Evolutionary conservation across 2,797 vertebrate genomes (phyloP).

Genomic region (Lemur catta): DNA sequence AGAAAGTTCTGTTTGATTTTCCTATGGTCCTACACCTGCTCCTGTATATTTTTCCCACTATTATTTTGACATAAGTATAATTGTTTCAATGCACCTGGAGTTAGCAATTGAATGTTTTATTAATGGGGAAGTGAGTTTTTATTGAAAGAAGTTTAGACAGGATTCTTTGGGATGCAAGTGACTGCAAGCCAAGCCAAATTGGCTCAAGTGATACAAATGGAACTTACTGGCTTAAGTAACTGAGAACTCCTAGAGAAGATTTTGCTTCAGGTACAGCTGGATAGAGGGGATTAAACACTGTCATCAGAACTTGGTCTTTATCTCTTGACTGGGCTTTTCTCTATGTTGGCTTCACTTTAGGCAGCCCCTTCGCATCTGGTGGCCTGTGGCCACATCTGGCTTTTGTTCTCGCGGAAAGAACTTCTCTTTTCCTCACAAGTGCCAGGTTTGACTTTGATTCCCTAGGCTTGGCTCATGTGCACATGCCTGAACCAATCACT

Average conservation of each 20-base stretch:
- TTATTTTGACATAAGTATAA: background rate
- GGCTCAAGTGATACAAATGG: background rate
- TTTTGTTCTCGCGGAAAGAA: background rate
- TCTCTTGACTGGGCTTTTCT: background rate
- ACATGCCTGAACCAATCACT: background rate
- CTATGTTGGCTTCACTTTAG: background rate
- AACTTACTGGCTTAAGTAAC: background rate
- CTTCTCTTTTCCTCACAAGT: background rate
- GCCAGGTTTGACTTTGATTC: background rate
- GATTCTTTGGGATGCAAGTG: background rate
- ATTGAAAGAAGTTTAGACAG: background rate
- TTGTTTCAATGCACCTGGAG: background rate
- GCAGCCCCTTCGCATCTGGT: background rate
- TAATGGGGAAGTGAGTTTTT: background rate
- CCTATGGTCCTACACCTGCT: background rate
- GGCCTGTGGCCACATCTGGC: background rate
- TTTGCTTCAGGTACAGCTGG: background rate
- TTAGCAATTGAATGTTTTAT: conserved; percentile 8
- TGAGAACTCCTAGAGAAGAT: background rate
- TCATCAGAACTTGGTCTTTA: background rate
- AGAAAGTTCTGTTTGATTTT: background rate
- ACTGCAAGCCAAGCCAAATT: background rate
- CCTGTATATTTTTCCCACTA: background rate
- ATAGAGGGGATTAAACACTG: background rate
- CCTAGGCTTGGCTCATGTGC: background rate